Conservation (phyloP, 1,140 invertebrate species). For the Orius insidiosus region DNA sequence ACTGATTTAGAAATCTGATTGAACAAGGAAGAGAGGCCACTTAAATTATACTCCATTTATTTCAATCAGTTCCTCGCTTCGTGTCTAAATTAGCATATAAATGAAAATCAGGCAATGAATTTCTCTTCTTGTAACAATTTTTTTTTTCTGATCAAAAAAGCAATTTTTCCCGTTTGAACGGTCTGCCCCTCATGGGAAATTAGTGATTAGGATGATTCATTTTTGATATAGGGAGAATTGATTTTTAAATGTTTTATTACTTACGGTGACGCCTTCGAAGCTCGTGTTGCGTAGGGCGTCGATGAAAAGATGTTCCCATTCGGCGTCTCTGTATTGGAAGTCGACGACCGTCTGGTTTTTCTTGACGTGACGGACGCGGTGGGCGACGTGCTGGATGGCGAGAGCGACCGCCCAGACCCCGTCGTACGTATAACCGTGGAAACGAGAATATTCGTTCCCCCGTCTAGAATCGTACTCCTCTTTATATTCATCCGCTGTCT, state of each 20-base stretch:
- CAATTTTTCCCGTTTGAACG: too few relatives aligned
- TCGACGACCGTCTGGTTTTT: slow-evolving; percentile 55
- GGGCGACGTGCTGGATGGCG: slow-evolving; percentile 72
- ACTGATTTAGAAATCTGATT: too few relatives aligned
- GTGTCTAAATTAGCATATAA: not conserved
- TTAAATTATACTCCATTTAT: slow-evolving; percentile 1
- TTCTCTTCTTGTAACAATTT: too few relatives aligned
- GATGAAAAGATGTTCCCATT: slow-evolving; percentile 77
- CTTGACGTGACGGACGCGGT: slow-evolving; percentile 37
- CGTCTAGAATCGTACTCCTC: slow-evolving; percentile 63
- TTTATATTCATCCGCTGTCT: slow-evolving; percentile 80
- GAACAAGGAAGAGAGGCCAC: not conserved
- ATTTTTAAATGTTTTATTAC: slow-evolving; percentile 22
- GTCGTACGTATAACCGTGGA: slow-evolving; percentile 95
- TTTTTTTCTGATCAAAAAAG: too few relatives aligned
- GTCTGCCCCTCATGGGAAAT: too few relatives aligned
- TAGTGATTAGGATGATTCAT: too few relatives aligned
- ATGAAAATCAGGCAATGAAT: not conserved
- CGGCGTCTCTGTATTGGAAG: slow-evolving; percentile 64
- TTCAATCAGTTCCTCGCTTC: not conserved
- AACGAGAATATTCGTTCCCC: slow-evolving; percentile 71
- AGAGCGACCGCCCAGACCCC: slow-evolving; percentile 91
- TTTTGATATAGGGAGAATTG: too few relatives aligned
- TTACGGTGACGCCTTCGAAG: slow-evolving; percentile 86
- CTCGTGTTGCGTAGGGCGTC: slow-evolving; percentile 76